phyloP scores from a whole-genome alignment of 1,140 invertebrate genomes.

The Dolichoris vasculosae region DNA sequence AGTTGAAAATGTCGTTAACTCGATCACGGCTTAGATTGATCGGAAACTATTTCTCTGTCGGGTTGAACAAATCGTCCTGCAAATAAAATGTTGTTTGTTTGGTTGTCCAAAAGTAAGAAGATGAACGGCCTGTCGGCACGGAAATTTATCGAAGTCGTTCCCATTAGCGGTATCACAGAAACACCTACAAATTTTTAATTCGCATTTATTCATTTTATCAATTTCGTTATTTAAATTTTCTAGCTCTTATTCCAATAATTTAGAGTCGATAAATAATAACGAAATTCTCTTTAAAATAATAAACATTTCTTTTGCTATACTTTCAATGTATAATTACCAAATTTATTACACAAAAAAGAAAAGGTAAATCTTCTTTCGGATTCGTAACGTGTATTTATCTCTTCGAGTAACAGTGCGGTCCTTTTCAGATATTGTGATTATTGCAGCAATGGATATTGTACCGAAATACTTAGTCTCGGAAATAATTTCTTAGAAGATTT shows the following conservation, averaged over 20 bases:
- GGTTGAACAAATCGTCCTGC: constrained; percentile 79
- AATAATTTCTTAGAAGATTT: no score
- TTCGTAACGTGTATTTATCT: no score
- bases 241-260: no score
- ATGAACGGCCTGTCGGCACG: constrained; percentile 82
- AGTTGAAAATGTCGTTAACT: constrained; percentile 3
- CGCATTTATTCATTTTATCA: background rate
- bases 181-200: constrained; percentile 60
- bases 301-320: no score
- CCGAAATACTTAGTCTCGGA: no score
- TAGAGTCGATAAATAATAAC: background rate
- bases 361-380: no score
- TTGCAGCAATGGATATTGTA: no score
- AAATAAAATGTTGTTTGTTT: constrained; percentile 79
- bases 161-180: constrained; percentile 78
- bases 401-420: no score
- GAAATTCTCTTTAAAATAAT: no score
- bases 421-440: no score
- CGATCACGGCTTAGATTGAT: background rate
- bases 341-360: no score
- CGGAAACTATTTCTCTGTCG: background rate
- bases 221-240: background rate
- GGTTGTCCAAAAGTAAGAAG: constrained; percentile 81
- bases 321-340: no score
- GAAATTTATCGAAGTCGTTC: constrained; percentile 72